These are phyloP conservation scores for Cinara cedri DNA, from an alignment of 2,888 invertebrate genomes.

Conservation along the genomic window DNA sequence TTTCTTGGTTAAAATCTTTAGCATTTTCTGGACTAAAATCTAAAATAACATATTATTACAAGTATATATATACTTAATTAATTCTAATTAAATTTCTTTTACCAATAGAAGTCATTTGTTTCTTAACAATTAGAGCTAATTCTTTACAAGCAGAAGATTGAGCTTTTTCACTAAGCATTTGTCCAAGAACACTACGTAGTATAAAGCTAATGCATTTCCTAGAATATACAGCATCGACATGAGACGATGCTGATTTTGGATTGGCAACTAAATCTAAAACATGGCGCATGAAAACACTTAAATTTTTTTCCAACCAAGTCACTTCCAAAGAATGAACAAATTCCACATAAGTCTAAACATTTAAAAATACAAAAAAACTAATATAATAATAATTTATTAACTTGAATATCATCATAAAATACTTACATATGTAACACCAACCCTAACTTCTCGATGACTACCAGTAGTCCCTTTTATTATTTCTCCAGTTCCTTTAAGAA, in stretches of 20 bases:
- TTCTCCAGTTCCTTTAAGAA: constrained; percentile 90
- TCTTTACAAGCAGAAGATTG: constrained; percentile 95
- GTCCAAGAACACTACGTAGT: constrained; percentile 86
- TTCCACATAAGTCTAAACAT: constrained; percentile 85
- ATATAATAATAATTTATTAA: constrained; percentile 11
- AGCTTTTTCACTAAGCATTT: constrained; percentile 95
- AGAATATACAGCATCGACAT: constrained; percentile 97
- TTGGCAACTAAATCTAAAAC: constrained; percentile 85
- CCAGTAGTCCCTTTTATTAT: constrained; percentile 94
- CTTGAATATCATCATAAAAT: constrained; percentile 12
- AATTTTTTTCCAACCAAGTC: constrained; percentile 91
- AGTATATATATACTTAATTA: neutral
- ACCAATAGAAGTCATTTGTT: constrained; percentile 91
- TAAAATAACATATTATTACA: constrained; percentile 59
- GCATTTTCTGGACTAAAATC: constrained; percentile 92
- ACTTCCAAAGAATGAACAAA: constrained; percentile 93
- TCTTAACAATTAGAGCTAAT: constrained; percentile 86
- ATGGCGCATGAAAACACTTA: constrained; percentile 84
- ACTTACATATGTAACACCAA: constrained; percentile 95
- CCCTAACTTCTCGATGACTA: constrained; percentile 92
- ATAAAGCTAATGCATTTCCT: constrained; percentile 97
- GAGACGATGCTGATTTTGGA: constrained; percentile 93
- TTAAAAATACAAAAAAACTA: neutral
- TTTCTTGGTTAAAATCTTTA: constrained; percentile 89
- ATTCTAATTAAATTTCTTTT: constrained; percentile 57